These are phyloP conservation scores for Synaphobranchus kaupii DNA, from an alignment of 2,797 vertebrate genomes.

Conservation along the genomic window DNA sequence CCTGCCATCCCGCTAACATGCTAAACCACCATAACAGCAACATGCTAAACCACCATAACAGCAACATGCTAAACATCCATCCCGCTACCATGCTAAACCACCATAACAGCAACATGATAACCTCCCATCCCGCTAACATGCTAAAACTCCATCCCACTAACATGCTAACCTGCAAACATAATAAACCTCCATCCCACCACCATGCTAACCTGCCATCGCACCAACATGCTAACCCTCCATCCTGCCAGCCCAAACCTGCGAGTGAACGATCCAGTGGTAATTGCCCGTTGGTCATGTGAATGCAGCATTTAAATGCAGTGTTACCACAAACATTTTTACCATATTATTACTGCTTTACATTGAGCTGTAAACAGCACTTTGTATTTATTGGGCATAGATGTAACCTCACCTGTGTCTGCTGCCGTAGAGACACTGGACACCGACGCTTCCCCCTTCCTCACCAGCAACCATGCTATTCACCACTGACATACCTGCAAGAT, in stretches of 20 bases:
- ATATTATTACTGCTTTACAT: too few species aligned
- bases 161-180: too few species aligned
- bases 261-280: background rate
- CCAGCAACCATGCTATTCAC: slow-evolving; percentile 56
- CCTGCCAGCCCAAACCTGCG: background rate
- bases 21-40: background rate
- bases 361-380: background rate
- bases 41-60: background rate
- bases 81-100: too few species aligned
- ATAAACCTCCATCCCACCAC: background rate
- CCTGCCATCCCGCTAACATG: background rate
- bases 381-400: background rate
- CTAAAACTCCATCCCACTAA: too few species aligned
- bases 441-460: slow-evolving; percentile 60
- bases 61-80: background rate
- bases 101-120: background rate
- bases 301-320: background rate
- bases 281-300: background rate
- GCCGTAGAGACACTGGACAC: slow-evolving; percentile 60
- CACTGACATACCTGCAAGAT: slow-evolving; percentile 61
- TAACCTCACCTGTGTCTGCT: slow-evolving; percentile 57
- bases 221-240: background rate
- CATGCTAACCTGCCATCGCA: background rate
- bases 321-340: background rate
- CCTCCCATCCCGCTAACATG: too few species aligned